phyloP scores from a whole-genome alignment of 2,888 invertebrate species.

The Brachyopa scutellaris region DNA sequence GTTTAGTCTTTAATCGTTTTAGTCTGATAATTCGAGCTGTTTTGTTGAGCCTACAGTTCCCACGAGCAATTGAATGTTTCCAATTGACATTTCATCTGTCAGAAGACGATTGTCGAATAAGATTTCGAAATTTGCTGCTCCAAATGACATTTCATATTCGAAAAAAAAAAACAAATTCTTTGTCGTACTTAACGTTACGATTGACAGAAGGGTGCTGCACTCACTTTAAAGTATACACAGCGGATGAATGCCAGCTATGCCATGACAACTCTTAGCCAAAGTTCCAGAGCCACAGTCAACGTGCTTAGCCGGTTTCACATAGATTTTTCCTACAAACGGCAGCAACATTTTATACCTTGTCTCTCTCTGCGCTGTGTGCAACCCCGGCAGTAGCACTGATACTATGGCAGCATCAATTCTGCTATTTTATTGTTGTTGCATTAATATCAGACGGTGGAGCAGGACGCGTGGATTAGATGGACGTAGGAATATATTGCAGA shows the following conservation, averaged over 20 bases:
- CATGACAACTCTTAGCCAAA: conserved; percentile 38
- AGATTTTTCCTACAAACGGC: conserved; percentile 47
- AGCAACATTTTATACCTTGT: conserved; percentile 46
- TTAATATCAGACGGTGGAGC: conserved; percentile 43
- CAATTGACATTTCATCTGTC: too few relatives aligned
- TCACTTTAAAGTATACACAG: conserved; percentile 24
- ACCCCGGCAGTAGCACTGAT: conserved; percentile 21
- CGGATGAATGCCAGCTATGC: conserved; percentile 64
- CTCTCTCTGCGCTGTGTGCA: conserved; percentile 23
- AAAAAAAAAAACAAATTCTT: too few relatives aligned
- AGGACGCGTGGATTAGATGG: conserved; percentile 42
- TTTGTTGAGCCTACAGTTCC: too few relatives aligned
- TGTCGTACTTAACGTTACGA: too few relatives aligned
- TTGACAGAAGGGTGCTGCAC: background rate
- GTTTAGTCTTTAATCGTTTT: too few relatives aligned
- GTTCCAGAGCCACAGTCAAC: conserved; percentile 45
- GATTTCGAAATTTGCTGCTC: background rate
- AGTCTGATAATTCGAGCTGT: too few relatives aligned
- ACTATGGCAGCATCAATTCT: conserved; percentile 46
- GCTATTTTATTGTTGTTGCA: conserved; percentile 66
- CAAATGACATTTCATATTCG: background rate
- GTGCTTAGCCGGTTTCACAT: conserved; percentile 62
- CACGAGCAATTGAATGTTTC: too few relatives aligned
- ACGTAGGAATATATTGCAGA: conserved; percentile 62
- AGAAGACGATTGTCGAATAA: too few relatives aligned